phyloP scores from a whole-genome alignment of 2,113 vertebrate species.

The Proterorhinus semilunaris region DNA sequence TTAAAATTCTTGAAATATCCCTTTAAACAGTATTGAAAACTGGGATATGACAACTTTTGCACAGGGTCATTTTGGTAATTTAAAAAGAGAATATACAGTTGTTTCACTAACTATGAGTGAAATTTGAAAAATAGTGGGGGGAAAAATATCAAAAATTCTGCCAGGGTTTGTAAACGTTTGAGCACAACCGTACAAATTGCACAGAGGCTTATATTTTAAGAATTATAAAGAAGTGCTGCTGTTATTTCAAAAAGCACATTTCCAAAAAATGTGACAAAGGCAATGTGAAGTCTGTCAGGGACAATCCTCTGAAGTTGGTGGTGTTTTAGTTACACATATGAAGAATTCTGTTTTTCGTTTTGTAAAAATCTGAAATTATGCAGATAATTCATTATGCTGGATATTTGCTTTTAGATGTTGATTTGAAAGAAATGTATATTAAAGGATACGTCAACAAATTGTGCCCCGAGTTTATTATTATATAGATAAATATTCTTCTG shows the following conservation, averaged over 20 bases:
- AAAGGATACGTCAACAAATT: conserved; percentile 22
- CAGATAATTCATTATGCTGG: conserved; percentile 3
- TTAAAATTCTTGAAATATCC: too few species aligned
- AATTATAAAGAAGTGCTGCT: background rate
- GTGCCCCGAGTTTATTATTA: background rate
- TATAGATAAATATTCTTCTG: too few species aligned
- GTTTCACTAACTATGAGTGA: too few species aligned
- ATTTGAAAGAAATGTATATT: conserved; percentile 47
- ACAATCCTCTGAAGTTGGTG: conserved; percentile 5
- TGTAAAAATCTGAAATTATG: conserved; percentile 12
- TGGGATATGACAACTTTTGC: too few species aligned
- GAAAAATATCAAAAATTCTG: too few species aligned
- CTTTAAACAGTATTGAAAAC: too few species aligned
- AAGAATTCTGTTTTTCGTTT: background rate
- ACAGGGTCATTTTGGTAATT: too few species aligned
- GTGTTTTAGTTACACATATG: conserved; percentile 10
- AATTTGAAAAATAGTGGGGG: too few species aligned
- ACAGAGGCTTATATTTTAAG: background rate
- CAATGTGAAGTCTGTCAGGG: background rate
- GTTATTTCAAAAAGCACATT: background rate
- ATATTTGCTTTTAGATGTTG: conserved; percentile 9
- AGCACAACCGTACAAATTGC: background rate
- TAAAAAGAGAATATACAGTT: too few species aligned
- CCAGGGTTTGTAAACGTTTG: background rate
- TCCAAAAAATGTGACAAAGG: conserved; percentile 1